These are phyloP conservation scores for Caloenas nicobarica DNA, from an alignment of 2,113 vertebrate species.

Conservation along the genomic window DNA sequence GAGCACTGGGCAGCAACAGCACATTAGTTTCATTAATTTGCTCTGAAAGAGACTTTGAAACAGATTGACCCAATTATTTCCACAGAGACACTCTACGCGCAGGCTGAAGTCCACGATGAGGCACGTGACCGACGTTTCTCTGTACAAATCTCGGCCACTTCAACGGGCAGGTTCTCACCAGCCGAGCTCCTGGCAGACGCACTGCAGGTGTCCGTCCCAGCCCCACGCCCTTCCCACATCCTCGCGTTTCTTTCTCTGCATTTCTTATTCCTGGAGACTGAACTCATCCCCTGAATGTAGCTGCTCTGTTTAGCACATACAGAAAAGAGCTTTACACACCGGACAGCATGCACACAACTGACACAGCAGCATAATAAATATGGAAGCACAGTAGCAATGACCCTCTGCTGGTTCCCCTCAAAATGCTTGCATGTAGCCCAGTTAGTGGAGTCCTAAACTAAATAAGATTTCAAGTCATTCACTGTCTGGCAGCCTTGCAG, in stretches of 20 bases:
- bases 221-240: not conserved
- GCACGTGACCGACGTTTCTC: not conserved
- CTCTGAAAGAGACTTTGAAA: not conserved
- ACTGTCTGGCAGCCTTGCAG: not conserved
- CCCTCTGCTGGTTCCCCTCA: not conserved
- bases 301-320: conserved; percentile 30
- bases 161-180: not conserved
- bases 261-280: not conserved
- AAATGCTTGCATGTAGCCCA: not conserved
- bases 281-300: not conserved
- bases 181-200: not conserved
- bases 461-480: not conserved
- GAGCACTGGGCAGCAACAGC: not conserved
- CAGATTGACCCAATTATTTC: not conserved
- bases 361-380: not conserved
- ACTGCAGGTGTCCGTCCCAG: not conserved
- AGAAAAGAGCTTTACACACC: not conserved
- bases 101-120: not conserved
- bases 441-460: not conserved
- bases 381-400: conserved; percentile 34
- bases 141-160: not conserved
- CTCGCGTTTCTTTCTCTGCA: not conserved
- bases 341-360: conserved; percentile 33
- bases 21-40: not conserved
- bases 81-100: not conserved